Evolutionary conservation across 2,113 vertebrate species (phyloP).

Genomic region (Rynchops niger): DNA sequence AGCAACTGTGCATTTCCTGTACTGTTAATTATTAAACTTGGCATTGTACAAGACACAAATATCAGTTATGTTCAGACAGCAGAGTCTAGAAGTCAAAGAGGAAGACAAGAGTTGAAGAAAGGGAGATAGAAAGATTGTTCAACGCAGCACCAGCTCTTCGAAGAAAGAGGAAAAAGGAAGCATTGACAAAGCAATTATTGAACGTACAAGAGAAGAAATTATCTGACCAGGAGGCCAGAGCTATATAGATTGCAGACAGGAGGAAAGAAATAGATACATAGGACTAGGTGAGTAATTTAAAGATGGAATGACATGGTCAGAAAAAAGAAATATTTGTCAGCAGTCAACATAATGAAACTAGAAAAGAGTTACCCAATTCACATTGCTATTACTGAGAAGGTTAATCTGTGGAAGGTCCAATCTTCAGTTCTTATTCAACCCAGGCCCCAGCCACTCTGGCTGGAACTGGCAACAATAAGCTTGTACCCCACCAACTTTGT

Average conservation of each 20-base stretch:
- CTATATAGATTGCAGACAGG: not conserved
- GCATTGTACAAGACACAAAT: not conserved
- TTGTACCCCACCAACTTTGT: not conserved
- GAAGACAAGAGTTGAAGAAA: not conserved
- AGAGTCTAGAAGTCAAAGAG: not conserved
- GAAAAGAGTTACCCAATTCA: not conserved
- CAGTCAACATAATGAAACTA: not conserved
- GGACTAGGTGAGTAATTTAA: not conserved
- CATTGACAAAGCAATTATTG: not conserved
- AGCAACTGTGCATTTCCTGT: not conserved
- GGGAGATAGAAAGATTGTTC: not conserved
- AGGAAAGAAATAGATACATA: not conserved
- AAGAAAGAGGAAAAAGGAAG: not conserved
- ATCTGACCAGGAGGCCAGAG: not conserved
- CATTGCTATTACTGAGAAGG: not conserved
- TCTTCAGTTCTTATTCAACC: not conserved
- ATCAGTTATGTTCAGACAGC: not conserved
- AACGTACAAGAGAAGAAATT: not conserved
- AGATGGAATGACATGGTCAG: not conserved
- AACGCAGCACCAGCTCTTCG: not conserved
- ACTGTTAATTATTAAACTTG: not conserved
- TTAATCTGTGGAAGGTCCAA: not conserved
- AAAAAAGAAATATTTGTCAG: not conserved
- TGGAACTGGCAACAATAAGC: not conserved
- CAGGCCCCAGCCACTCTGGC: not conserved